Evolutionary conservation across 2,797 vertebrate genomes (phyloP).

Genomic region (Acanthurus tractus): DNA sequence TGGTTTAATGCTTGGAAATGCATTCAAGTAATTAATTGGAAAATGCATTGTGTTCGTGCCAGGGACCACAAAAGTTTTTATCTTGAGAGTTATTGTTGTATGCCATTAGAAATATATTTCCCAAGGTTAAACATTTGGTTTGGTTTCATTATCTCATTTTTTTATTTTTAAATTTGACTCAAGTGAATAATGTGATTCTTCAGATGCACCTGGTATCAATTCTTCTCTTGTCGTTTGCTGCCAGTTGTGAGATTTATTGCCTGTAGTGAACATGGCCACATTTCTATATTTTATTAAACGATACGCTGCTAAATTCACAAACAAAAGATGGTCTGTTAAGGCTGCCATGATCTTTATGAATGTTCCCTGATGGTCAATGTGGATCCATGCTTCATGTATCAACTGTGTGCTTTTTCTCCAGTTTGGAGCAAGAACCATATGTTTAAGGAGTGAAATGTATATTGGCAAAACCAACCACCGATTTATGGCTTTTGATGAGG

Average conservation of each 20-base stretch:
- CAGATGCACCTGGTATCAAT: slow-evolving; percentile 34
- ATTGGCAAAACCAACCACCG: slow-evolving; percentile 56
- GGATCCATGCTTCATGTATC: slow-evolving; percentile 22
- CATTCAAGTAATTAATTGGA: slow-evolving; percentile 30
- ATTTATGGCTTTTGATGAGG: slow-evolving; percentile 70
- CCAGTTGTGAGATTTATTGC: slow-evolving; percentile 13
- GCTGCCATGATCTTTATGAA: slow-evolving; percentile 21
- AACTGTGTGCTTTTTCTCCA: too few species aligned
- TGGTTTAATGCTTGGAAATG: slow-evolving; percentile 38
- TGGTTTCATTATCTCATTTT: slow-evolving; percentile 4
- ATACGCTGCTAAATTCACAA: slow-evolving; percentile 12
- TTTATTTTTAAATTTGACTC: slow-evolving; percentile 10
- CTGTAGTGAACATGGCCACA: not conserved
- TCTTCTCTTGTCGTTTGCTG: not conserved
- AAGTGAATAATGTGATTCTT: slow-evolving; percentile 15
- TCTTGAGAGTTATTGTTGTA: slow-evolving; percentile 4
- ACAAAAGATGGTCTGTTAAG: not conserved
- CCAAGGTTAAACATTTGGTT: slow-evolving; percentile 33
- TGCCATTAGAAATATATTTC: slow-evolving; percentile 26
- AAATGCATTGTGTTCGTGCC: slow-evolving; percentile 29
- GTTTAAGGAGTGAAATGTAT: slow-evolving; percentile 37
- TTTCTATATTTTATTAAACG: slow-evolving; percentile 23
- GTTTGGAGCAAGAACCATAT: slow-evolving; percentile 39
- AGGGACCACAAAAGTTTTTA: not conserved
- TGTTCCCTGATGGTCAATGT: slow-evolving; percentile 20